These are phyloP conservation scores for Philonicus albiceps DNA, from an alignment of 2,888 invertebrate genomes.

Conservation along the genomic window DNA sequence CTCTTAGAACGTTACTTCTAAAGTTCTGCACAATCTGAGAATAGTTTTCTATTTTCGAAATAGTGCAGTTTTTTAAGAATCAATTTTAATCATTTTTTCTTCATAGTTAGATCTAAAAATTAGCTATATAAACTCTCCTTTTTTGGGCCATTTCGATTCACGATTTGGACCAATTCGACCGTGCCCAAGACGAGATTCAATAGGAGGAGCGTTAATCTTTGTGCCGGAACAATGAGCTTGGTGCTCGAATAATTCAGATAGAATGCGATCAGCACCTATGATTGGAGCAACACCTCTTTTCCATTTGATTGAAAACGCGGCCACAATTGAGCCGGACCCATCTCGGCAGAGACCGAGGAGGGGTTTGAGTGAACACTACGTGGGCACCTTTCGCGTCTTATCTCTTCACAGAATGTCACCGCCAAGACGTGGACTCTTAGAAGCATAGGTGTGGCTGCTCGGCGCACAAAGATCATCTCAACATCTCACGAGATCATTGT, in stretches of 20 bases:
- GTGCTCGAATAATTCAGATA: neutral
- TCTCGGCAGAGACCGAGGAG: neutral
- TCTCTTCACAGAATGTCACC: constrained; percentile 23
- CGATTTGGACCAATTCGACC: neutral
- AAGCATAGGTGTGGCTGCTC: neutral
- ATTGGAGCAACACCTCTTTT: constrained; percentile 8
- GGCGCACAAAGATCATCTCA: neutral
- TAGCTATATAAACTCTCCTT: no score
- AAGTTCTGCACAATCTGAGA: no score
- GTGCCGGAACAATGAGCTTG: neutral
- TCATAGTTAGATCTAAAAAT: no score
- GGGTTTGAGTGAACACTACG: neutral
- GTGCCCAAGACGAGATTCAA: neutral
- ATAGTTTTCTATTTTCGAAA: no score
- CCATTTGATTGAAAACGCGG: constrained; percentile 18
- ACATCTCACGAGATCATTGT: constrained; percentile 8
- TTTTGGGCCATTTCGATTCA: no score
- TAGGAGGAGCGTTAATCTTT: neutral
- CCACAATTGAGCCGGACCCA: constrained; percentile 6
- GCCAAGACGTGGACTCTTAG: neutral
- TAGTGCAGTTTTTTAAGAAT: no score
- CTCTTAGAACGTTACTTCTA: no score
- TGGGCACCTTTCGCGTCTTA: neutral
- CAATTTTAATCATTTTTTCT: no score
- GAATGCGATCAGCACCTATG: constrained; percentile 3